Percentiles rank a stretch among this genome's conserved stretches.
These are phyloP conservation scores for Zhuqinia jingwanae DNA, from an alignment of 2,888 invertebrate species.

Conservation along the genomic window DNA sequence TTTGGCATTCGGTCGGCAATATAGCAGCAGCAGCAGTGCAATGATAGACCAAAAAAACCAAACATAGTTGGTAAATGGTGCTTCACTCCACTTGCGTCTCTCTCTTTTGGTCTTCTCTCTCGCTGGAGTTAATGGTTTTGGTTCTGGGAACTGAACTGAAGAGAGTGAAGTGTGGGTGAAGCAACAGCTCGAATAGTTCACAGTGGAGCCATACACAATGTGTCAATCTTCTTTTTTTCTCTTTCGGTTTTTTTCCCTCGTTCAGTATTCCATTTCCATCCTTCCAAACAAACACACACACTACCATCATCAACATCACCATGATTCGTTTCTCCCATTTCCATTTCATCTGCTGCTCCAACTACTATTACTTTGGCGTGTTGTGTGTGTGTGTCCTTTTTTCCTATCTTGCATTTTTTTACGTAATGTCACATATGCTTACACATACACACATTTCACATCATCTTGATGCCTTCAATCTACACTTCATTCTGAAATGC, in stretches of 20 bases:
- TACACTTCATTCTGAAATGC: conserved; percentile 54
- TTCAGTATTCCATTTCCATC: conserved; percentile 63
- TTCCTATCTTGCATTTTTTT: conserved; percentile 20
- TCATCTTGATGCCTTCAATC: conserved; percentile 54
- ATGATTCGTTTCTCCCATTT: conserved; percentile 64
- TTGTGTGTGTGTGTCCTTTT: not conserved
- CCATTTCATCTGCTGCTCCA: conserved; percentile 44
- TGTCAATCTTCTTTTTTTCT: conserved; percentile 64
- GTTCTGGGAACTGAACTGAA: conserved; percentile 62
- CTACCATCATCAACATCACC: no score
- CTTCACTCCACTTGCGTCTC: conserved; percentile 36
- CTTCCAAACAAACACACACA: conserved; percentile 30
- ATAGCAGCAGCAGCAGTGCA: no score
- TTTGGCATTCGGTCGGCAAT: no score
- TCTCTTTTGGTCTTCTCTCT: no score
- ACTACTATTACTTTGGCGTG: not conserved
- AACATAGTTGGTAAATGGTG: conserved; percentile 60
- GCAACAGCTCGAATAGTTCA: conserved; percentile 66
- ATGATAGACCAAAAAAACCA: conserved; percentile 23
- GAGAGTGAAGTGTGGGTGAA: conserved; percentile 59
- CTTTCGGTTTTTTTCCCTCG: conserved; percentile 28
- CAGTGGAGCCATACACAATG: conserved; percentile 61
- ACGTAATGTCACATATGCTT: conserved; percentile 42
- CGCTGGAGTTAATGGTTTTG: conserved; percentile 60
- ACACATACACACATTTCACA: conserved; percentile 7